Evolutionary conservation across 2,797 vertebrate genomes (phyloP).

Genomic region (Cichlasoma orientale): DNA sequence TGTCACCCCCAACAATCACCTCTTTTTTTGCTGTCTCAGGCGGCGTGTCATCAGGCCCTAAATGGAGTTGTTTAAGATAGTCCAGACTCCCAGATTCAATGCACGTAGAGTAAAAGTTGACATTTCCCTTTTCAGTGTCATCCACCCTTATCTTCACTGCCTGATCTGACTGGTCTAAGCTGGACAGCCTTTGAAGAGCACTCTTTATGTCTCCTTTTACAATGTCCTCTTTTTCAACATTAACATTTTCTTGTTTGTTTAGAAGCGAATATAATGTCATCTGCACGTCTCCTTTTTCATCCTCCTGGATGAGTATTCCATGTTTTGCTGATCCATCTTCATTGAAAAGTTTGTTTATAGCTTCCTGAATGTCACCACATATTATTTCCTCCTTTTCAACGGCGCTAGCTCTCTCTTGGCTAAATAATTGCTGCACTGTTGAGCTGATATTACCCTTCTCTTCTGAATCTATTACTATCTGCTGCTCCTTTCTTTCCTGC

Average conservation of each 20-base stretch:
- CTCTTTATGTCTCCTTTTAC: conserved; percentile 85
- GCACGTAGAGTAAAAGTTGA: conserved; percentile 92
- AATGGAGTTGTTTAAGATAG: conserved; percentile 87
- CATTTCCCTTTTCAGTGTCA: conserved; percentile 90
- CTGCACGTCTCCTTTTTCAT: conserved; percentile 89
- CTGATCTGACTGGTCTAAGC: conserved; percentile 71
- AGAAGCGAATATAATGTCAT: conserved; percentile 95
- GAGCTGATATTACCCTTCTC: conserved; percentile 89
- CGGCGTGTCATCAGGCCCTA: conserved; percentile 74
- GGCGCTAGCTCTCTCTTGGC: conserved; percentile 76
- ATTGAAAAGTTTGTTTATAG: conserved; percentile 86
- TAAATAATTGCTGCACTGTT: conserved; percentile 87
- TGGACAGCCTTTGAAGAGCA: conserved; percentile 84
- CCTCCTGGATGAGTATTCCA: conserved; percentile 93
- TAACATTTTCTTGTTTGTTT: conserved; percentile 79
- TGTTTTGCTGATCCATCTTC: conserved; percentile 78
- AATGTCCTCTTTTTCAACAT: conserved; percentile 82
- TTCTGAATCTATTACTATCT: conserved; percentile 84
- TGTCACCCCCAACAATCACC: conserved; percentile 85
- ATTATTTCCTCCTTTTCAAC: conserved; percentile 88
- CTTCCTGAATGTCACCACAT: conserved; percentile 87
- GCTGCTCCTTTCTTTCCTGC: conserved; percentile 76
- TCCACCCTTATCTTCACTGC: conserved; percentile 81
- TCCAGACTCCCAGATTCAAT: conserved; percentile 92
- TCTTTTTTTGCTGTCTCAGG: conserved; percentile 72